Evolutionary conservation across 2,888 invertebrate species (phyloP), one percentile per base, ranked within the genome.

Genomic region (Chloroclysta siterata): DNA sequence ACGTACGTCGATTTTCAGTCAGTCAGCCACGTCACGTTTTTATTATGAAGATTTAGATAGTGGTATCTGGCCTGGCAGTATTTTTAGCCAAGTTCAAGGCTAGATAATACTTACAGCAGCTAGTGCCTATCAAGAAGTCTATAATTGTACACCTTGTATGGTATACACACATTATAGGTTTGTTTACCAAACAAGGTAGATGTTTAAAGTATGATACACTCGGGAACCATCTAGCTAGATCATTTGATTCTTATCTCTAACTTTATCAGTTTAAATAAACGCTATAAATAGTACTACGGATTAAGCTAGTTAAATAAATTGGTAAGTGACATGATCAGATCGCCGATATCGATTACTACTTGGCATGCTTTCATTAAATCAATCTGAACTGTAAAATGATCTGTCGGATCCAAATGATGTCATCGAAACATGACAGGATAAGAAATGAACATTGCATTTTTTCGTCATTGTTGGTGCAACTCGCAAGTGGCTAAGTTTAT

Each of bases 61-160:
- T 46, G n/a, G 48, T 53, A 48, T 57, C 46, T 46, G 46, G 46
- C 17, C 44, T 47, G 29, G 46, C 13, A 39, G 13, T 56, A 22
- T 48, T 56, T 64, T 44, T 53, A 15, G 52, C 33, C 39, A 55
- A 56, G 60, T 60, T 64, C 60, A 64, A 64, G 60, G 60, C 15
- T 48, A 22, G 22, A 2, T 22, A 36, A n/a, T 54, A 44, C 10
- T 11, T 42, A 14, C 17, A 52, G n/a, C 47, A 41, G 36, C 22
- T 29, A 46, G 46, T 42, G 47, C 22, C 42, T 50, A 55, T 48
- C 42, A 54, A 41, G 44, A 44, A 54, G 15, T 8, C 7, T 50
- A 14, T 36, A 36, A 51, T 54, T 51, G 50, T n/a, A 51, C 50
- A 55, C 5, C 44, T 14, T 28, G 10, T 17, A 39, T 6, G 10